Percentiles rank a stretch among this genome's conserved stretches.
These are phyloP conservation scores for Rhombomys opimus DNA, from an alignment of 2,113 vertebrate genomes.

Conservation along the genomic window DNA sequence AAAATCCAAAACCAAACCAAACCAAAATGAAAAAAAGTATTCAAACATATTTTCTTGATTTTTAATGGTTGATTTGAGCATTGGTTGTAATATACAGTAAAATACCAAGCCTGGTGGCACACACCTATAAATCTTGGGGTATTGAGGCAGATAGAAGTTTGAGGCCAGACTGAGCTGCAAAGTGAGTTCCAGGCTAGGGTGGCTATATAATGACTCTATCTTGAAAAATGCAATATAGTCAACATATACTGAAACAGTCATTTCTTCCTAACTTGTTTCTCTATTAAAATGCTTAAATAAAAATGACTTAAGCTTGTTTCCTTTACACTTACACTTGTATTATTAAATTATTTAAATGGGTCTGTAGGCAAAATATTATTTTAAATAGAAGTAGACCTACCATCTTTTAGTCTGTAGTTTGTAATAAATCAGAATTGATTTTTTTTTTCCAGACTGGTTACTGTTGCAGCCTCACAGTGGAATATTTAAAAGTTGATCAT, in stretches of 20 bases:
- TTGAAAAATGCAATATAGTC: neutral
- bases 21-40: too few species aligned
- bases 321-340: neutral
- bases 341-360: neutral
- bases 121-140: neutral
- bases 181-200: neutral
- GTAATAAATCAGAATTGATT: neutral
- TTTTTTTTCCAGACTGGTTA: constrained; percentile 12
- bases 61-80: neutral
- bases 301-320: neutral
- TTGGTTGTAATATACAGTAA: neutral
- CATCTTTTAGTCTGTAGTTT: constrained; percentile 18
- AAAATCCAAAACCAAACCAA: neutral
- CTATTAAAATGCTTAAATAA: neutral
- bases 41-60: neutral
- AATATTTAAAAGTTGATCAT: neutral
- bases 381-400: neutral
- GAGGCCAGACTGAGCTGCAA: neutral
- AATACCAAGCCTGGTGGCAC: neutral
- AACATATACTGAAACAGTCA: neutral
- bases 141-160: neutral
- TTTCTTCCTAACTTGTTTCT: neutral
- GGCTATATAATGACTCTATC: neutral
- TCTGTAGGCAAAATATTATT: constrained; percentile 6
- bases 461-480: neutral